Conservation (phyloP, 2,113 vertebrate genomes). For the Festucalex cinctus region DNA sequence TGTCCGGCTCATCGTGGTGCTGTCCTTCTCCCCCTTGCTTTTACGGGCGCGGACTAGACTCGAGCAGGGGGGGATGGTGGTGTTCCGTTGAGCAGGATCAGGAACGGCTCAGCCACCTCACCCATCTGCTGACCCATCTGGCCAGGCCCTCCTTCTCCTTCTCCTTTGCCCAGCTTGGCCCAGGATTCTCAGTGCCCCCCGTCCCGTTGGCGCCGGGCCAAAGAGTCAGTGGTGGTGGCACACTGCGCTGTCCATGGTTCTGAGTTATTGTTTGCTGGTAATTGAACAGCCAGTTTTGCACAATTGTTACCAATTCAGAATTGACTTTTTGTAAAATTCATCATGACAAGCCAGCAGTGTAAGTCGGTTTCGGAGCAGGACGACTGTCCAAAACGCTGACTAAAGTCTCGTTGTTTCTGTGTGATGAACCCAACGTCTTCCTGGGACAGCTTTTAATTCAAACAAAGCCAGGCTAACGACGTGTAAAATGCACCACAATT, state of each 20-base stretch:
- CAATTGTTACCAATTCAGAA: too few species aligned
- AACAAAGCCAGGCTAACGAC: constrained; percentile 88
- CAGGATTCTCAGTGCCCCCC: constrained; percentile 30
- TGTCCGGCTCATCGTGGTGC: neutral
- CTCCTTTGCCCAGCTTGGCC: constrained; percentile 33
- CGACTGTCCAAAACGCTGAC: constrained; percentile 9
- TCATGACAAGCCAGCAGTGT: neutral
- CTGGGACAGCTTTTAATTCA: constrained; percentile 86
- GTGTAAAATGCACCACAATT: constrained; percentile 88
- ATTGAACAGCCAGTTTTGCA: too few species aligned
- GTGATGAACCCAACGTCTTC: constrained; percentile 77
- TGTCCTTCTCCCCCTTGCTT: constrained; percentile 20
- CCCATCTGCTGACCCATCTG: constrained; percentile 94
- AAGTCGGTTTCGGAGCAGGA: neutral
- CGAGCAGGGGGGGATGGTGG: constrained; percentile 5
- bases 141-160: constrained; percentile 36
- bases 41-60: constrained; percentile 55
- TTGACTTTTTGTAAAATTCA: neutral
- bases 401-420: constrained; percentile 8
- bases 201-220: constrained; percentile 54
- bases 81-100: constrained; percentile 71
- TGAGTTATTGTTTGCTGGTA: constrained; percentile 16
- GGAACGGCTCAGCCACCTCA: constrained; percentile 70
- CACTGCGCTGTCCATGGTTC: constrained; percentile 69
- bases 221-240: constrained; percentile 59